A percentile compares a stretch with the other conserved stretches of the same genome.
These are phyloP conservation scores for Brachionus sp. DNA, from an alignment of 1,140 invertebrate genomes.

Conservation along the genomic window DNA sequence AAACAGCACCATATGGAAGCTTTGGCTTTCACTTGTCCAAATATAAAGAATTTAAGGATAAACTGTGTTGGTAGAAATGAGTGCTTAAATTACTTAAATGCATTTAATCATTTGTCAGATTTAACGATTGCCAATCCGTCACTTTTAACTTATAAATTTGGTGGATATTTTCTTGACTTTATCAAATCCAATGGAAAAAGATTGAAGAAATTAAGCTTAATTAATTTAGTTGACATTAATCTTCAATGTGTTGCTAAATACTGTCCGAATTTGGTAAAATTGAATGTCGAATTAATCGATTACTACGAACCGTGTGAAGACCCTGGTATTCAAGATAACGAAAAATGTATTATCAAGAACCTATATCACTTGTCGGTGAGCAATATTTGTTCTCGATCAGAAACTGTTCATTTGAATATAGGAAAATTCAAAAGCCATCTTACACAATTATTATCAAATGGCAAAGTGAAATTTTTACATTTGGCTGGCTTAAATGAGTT, in stretches of 20 bases:
- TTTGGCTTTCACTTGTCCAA: conserved; percentile 2
- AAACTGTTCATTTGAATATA: not conserved
- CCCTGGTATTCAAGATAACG: not conserved
- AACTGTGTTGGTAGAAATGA: conserved; percentile 6
- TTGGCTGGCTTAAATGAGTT: not conserved
- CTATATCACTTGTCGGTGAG: not conserved
- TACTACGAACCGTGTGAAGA: conserved; percentile 26
- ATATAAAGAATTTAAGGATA: conserved; percentile 15
- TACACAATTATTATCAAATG: not conserved
- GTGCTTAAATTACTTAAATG: not conserved
- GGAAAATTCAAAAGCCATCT: conserved; percentile 19
- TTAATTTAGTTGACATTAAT: conserved; percentile 34
- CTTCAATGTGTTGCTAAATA: not conserved
- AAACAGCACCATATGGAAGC: conserved; percentile 6
- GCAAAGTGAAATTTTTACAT: not conserved
- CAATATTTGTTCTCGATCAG: not conserved
- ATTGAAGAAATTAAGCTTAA: not conserved
- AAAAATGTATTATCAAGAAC: not conserved
- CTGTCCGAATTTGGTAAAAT: conserved; percentile 24
- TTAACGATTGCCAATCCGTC: not conserved
- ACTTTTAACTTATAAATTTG: conserved; percentile 14
- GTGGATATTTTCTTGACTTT: not conserved
- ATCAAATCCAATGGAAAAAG: not conserved
- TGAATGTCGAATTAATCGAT: conserved; percentile 10
- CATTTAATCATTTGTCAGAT: not conserved